Conservation (phyloP, 2,797 vertebrate species). For the Danio tinwini region DNA sequence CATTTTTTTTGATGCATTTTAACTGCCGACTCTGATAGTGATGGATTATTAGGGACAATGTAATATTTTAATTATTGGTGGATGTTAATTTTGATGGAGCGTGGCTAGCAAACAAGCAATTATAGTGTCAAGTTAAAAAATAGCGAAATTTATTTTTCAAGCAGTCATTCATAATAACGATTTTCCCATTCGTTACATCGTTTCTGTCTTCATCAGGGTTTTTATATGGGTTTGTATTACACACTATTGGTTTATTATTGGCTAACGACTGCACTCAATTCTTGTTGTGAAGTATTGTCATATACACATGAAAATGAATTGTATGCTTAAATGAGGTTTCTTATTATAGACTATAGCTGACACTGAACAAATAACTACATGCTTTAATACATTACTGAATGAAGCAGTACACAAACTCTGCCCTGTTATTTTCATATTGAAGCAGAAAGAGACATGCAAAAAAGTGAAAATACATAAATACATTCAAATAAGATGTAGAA, state of each 20-base stretch:
- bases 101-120: neutral
- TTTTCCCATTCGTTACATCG: neutral
- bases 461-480: too few relatives aligned
- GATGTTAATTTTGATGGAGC: neutral
- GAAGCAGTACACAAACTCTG: neutral
- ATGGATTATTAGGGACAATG: neutral
- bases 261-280: conserved; percentile 14
- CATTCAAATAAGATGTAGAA: too few relatives aligned
- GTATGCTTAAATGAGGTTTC: conserved; percentile 11
- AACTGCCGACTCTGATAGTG: neutral
- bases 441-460: too few relatives aligned
- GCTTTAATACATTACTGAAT: neutral
- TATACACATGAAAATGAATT: conserved; percentile 25
- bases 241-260: neutral
- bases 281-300: neutral
- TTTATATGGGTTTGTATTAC: neutral
- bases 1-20: neutral
- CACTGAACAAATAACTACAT: neutral
- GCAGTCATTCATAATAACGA: neutral
- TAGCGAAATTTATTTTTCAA: neutral
- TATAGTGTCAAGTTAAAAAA: neutral
- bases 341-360: conserved; percentile 10
- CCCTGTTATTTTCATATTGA: conserved; percentile 2
- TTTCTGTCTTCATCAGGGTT: neutral
- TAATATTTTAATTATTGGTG: neutral